Conservation (phyloP, 2,797 vertebrate species). For the Poeciliopsis infans region DNA sequence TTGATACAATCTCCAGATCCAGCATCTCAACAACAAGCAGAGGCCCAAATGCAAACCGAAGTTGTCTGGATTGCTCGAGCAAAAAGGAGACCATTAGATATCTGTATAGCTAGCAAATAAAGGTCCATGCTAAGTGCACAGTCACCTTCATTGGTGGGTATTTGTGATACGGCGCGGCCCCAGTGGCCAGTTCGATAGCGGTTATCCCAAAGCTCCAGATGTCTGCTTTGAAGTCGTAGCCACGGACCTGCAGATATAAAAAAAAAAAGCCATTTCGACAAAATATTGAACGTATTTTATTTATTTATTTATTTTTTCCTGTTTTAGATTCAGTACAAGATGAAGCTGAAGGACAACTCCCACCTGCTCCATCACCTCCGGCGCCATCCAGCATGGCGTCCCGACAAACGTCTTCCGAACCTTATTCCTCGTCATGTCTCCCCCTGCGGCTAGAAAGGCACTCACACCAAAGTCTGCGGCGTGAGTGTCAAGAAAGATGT, state of each 20-base stretch:
- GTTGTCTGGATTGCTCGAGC: background rate
- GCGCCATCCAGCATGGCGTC: conserved; percentile 98
- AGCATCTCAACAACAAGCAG: background rate
- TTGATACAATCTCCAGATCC: background rate
- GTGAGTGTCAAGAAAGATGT: background rate
- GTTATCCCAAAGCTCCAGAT: conserved; percentile 98
- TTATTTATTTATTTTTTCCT: background rate
- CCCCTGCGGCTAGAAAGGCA: conserved; percentile 92
- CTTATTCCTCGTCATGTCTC: conserved; percentile 96
- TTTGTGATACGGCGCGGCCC: conserved; percentile 95
- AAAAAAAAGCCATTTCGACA: conserved; percentile 14
- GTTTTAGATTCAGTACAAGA: background rate
- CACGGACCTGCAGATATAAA: conserved; percentile 84
- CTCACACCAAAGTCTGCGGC: conserved; percentile 92
- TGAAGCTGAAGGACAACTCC: background rate
- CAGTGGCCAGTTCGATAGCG: conserved; percentile 93
- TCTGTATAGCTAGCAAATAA: background rate
- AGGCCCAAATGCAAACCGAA: background rate
- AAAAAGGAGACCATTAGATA: background rate
- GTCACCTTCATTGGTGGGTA: conserved; percentile 95
- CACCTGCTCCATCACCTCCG: conserved; percentile 98
- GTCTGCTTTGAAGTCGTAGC: conserved; percentile 96
- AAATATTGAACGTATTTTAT: background rate
- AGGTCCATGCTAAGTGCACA: background rate
- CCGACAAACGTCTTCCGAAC: conserved; percentile 96